Percentiles rank a stretch among this genome's conserved stretches.
phyloP scores from a whole-genome alignment of 1,140 invertebrate genomes.

The Glomeris maerens region DNA sequence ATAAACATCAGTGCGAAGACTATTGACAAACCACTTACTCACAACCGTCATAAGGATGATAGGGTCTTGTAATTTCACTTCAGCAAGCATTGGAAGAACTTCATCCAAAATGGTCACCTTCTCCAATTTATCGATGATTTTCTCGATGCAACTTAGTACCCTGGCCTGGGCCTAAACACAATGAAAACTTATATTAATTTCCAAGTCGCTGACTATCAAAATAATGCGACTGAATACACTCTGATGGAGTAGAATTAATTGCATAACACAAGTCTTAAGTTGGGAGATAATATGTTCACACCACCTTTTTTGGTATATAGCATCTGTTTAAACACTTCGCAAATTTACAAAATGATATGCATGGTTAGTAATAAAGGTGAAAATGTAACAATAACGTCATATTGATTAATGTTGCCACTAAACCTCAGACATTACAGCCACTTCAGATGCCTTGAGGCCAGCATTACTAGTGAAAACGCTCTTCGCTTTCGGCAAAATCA shows the following conservation, averaged over 20 bases:
- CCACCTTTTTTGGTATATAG: too few species aligned
- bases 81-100: conserved; percentile 76
- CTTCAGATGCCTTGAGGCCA: neutral
- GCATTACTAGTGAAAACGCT: conserved; percentile 72
- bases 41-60: conserved; percentile 50
- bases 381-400: too few species aligned
- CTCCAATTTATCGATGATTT: conserved; percentile 66
- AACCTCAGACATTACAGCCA: neutral
- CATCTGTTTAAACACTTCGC: too few species aligned
- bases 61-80: conserved; percentile 71
- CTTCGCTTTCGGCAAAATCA: conserved; percentile 76
- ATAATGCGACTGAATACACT: too few species aligned
- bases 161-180: conserved; percentile 26
- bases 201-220: too few species aligned
- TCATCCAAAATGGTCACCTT: conserved; percentile 78
- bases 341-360: too few species aligned
- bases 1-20: too few species aligned
- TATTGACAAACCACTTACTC: conserved; percentile 59
- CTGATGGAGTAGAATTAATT: neutral
- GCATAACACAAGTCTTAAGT: neutral
- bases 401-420: neutral
- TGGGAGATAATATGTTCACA: too few species aligned
- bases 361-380: too few species aligned
- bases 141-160: conserved; percentile 40
- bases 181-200: too few species aligned